Evolutionary conservation across 2,888 invertebrate species (phyloP), one percentile per base, ranked within the genome.

Genomic region (Heliconius hortense): DNA sequence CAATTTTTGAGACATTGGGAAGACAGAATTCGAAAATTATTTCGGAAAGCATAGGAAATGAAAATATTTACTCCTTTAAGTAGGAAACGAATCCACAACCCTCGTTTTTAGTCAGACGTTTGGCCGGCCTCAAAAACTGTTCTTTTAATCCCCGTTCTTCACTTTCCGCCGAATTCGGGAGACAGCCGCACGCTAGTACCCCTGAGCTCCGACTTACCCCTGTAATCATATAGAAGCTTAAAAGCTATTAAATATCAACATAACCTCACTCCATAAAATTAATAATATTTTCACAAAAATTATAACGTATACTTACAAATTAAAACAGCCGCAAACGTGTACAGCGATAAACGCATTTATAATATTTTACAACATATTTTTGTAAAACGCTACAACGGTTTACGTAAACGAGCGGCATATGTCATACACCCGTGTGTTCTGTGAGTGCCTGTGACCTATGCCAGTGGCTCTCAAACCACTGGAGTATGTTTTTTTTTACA

Each of bases 331-430:
- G 28, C 56, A 56, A 56, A 53, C n/a, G n/a, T 35, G 56, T 69
- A 35, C 69, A 56, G 56, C 69, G 56, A 69, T 53, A 56, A 15
- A 21, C 11, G 24, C 69, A 56, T 69, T 69, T 69, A 69, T 31
- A 53, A 53, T 56, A 69, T 15, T 56, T 69, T 28, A 69, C 28
- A 53, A 69, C 15, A 56, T 28, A 69, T 69, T 69, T 69, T 69
- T 53, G n/a, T 28, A n/a, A 53, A 56, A 48, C 26, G 67, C 21
- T 67, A 48, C 48, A 67, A 56, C 53, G 13, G 31, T 11, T 69
- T 35, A 56, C n/a, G 31, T 31, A 69, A 69, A 56, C 31, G 21
- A 68, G 48, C n/a, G 56, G 31, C 69, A 69, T 69, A 69, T 56
- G 31, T 56, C 56, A 56, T 15, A 69, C 31, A 35, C 28, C 21